Percentiles rank a stretch among this genome's conserved stretches.
These are phyloP conservation scores for Torymus auratus DNA, from an alignment of 2,888 invertebrate genomes.

Conservation along the genomic window DNA sequence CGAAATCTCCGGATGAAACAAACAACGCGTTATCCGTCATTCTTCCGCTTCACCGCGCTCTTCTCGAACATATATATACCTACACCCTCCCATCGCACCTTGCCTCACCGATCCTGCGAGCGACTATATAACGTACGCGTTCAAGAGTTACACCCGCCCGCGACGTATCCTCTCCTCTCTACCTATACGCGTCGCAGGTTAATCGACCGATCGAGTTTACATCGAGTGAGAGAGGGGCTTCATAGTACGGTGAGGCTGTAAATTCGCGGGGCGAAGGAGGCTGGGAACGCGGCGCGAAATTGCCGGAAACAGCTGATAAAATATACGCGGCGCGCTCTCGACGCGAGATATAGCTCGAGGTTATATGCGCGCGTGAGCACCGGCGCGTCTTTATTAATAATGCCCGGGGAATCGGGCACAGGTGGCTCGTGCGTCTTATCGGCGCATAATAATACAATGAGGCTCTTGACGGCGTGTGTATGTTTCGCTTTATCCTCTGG, in stretches of 20 bases:
- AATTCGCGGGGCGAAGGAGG: constrained; percentile 39
- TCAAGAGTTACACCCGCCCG: constrained; percentile 7
- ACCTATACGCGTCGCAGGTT: constrained; percentile 38
- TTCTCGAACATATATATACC: too few species aligned
- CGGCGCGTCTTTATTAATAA: too few species aligned
- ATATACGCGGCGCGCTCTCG: neutral
- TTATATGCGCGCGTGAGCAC: constrained; percentile 15
- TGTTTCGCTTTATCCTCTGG: too few species aligned
- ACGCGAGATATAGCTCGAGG: neutral
- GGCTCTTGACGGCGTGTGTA: too few species aligned
- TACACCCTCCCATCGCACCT: neutral
- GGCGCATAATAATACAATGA: too few species aligned
- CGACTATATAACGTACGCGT: neutral
- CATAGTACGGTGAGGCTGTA: constrained; percentile 43
- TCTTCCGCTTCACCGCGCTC: too few species aligned
- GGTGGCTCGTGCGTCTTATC: too few species aligned
- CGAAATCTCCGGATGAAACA: too few species aligned
- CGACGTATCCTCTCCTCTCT: neutral
- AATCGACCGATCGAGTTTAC: constrained; percentile 59
- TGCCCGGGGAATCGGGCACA: too few species aligned
- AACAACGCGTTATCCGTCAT: too few species aligned
- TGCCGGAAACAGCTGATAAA: constrained; percentile 49
- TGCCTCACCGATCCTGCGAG: neutral
- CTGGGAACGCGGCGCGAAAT: constrained; percentile 40
- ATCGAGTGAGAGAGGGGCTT: constrained; percentile 28